Evolutionary conservation across 2,797 vertebrate genomes (phyloP).

Genomic region (Zalophus californianus): DNA sequence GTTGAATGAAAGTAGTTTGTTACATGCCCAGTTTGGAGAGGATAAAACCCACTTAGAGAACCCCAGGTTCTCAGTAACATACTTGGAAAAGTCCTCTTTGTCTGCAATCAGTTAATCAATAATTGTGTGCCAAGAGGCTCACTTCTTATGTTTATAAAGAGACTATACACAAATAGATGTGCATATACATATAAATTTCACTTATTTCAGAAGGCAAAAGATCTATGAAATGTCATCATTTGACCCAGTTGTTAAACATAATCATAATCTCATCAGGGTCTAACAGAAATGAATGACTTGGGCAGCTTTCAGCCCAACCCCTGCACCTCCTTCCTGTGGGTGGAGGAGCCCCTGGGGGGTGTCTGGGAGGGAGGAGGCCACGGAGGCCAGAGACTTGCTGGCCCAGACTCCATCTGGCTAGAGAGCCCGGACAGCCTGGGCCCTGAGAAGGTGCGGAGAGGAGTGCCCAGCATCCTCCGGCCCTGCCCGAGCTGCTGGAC

Average conservation of each 20-base stretch:
- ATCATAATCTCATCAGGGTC: background rate
- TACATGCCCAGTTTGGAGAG: constrained; percentile 29
- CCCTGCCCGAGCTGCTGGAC: too few species aligned
- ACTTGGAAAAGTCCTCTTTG: background rate
- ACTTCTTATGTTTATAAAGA: background rate
- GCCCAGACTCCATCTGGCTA: background rate
- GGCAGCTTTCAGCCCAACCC: background rate
- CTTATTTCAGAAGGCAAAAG: background rate
- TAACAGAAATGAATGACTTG: background rate
- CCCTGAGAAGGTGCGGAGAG: background rate
- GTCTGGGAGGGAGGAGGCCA: background rate
- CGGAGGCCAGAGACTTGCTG: background rate
- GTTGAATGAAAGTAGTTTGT: constrained; percentile 39
- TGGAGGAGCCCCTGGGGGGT: background rate
- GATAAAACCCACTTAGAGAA: constrained; percentile 60
- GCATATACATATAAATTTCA: background rate
- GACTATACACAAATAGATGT: background rate
- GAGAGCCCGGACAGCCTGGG: background rate
- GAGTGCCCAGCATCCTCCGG: background rate
- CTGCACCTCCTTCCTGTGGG: background rate
- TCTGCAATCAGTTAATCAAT: background rate
- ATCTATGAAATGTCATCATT: background rate
- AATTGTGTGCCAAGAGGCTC: background rate
- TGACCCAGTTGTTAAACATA: background rate
- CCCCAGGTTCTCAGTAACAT: background rate